These are phyloP conservation scores for Hemibagrus guttatus DNA, from an alignment of 2,797 vertebrate genomes.

Conservation along the genomic window DNA sequence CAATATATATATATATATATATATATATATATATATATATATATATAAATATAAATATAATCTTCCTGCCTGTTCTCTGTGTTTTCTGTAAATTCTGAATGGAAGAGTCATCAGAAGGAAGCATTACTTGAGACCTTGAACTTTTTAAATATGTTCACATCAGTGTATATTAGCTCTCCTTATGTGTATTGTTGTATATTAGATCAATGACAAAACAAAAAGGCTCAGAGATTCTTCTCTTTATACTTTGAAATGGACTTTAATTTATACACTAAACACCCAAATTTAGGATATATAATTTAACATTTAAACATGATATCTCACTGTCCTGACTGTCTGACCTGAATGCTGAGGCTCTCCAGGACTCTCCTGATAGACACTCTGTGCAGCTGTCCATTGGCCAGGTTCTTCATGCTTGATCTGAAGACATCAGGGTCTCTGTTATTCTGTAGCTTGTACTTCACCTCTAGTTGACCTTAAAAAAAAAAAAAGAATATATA, in stretches of 20 bases:
- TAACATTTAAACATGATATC: neutral
- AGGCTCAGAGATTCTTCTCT: neutral
- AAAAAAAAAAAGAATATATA: too few species aligned
- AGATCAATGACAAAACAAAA: neutral
- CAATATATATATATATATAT: too few species aligned
- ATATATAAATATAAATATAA: too few species aligned
- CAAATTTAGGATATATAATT: neutral
- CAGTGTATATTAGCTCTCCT: neutral
- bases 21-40: too few species aligned
- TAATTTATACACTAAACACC: neutral
- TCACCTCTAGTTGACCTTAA: slow-evolving; percentile 86
- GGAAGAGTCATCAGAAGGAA: too few species aligned
- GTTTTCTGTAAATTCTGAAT: too few species aligned
- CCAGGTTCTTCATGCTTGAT: slow-evolving; percentile 78
- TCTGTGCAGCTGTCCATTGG: slow-evolving; percentile 82
- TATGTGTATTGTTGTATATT: neutral
- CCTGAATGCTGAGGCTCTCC: slow-evolving; percentile 78
- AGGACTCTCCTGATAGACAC: slow-evolving; percentile 79
- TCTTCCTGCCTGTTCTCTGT: too few species aligned
- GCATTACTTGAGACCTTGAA: too few species aligned
- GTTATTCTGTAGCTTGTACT: slow-evolving; percentile 83
- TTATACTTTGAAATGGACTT: neutral
- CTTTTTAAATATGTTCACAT: neutral
- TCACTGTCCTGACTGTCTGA: slow-evolving; percentile 54
- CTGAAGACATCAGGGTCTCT: slow-evolving; percentile 79